These are phyloP conservation scores for Agrotis clavis DNA, from an alignment of 2,888 invertebrate species.

Conservation along the genomic window DNA sequence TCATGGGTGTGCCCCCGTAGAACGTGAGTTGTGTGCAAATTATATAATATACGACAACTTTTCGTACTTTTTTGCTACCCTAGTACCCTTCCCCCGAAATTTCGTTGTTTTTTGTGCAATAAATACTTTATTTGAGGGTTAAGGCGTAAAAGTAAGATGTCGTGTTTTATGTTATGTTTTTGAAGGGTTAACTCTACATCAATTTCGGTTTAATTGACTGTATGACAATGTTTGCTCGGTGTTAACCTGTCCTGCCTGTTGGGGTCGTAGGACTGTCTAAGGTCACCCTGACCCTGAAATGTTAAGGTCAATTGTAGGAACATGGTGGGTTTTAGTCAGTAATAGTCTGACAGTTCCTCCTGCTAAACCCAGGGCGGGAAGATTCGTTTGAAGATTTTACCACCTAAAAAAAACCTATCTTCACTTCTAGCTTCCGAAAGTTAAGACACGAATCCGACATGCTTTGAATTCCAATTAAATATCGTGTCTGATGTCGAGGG, in stretches of 20 bases:
- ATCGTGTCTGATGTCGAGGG: not conserved
- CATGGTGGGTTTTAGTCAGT: too few species aligned
- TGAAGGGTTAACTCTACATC: slow-evolving; percentile 36
- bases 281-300: too few species aligned
- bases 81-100: slow-evolving; percentile 56
- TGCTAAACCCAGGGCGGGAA: too few species aligned
- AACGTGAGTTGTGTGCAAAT: slow-evolving; percentile 77
- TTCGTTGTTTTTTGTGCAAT: slow-evolving; percentile 69
- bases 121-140: slow-evolving; percentile 71
- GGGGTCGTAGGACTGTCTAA: too few species aligned
- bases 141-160: slow-evolving; percentile 57
- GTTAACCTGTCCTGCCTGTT: too few species aligned
- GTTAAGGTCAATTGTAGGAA: too few species aligned
- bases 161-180: slow-evolving; percentile 46
- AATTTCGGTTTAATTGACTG: slow-evolving; percentile 47
- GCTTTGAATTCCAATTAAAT: not conserved
- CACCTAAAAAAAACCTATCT: too few species aligned
- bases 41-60: slow-evolving; percentile 74
- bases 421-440: not conserved
- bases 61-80: slow-evolving; percentile 62
- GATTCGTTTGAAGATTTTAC: too few species aligned
- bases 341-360: too few species aligned
- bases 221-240: too few species aligned
- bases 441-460: not conserved
- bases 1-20: slow-evolving; percentile 66